Conservation (phyloP, 2,797 vertebrate species). For the Hafferia zeledoni region DNA sequence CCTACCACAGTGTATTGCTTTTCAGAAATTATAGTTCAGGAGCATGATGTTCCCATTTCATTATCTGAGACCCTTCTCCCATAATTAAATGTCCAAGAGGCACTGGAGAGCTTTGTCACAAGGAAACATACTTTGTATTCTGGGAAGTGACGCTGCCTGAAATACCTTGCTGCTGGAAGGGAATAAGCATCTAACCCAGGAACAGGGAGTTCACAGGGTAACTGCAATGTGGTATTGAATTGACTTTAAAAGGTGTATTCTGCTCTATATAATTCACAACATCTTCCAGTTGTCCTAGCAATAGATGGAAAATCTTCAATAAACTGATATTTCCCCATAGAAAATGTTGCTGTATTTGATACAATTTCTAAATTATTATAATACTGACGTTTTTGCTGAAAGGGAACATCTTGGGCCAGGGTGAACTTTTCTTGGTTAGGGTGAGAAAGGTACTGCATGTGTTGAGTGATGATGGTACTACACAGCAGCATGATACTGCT, state of each 20-base stretch:
- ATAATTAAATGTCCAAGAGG: conserved; percentile 54
- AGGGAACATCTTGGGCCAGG: neutral
- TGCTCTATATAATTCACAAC: neutral
- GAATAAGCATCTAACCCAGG: neutral
- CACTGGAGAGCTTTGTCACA: conserved; percentile 20
- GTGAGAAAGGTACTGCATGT: neutral
- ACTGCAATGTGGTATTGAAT: neutral
- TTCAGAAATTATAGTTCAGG: conserved; percentile 51
- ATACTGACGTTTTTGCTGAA: neutral
- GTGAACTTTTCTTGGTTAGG: neutral
- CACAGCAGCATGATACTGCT: rapidly evolving
- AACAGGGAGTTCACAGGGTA: neutral
- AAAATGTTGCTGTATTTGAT: neutral
- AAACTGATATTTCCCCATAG: neutral
- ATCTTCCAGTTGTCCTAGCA: neutral
- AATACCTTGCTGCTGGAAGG: neutral
- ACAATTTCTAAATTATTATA: neutral
- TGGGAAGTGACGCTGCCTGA: neutral
- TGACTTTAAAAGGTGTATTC: neutral
- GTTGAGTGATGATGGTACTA: neutral
- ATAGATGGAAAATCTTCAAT: neutral
- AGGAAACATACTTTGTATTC: conserved; percentile 12
- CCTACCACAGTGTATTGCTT: conserved; percentile 46
- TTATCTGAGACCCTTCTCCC: conserved; percentile 53
- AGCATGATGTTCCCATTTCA: conserved; percentile 53